Base-by-base conservation (phyloP, 2,113 vertebrate genomes). In the Thamnaconus septentrionalis region DNA sequence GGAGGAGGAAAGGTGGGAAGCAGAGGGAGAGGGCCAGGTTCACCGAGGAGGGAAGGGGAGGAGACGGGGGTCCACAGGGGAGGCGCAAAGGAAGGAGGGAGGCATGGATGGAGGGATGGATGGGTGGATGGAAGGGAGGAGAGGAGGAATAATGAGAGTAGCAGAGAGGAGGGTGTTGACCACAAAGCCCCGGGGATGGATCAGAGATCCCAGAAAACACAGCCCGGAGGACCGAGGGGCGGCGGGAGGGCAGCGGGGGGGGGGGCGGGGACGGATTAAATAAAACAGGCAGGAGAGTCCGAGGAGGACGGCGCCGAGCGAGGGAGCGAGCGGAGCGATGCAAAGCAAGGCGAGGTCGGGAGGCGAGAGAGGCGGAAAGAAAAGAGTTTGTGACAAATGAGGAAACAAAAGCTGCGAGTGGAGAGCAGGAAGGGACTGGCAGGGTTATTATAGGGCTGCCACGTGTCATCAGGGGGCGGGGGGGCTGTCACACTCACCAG, bases 81-180 rank as follows among this genome's bases (percentile, higher is more conserved):
- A 81, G 64, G 69, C 66, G 72, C 53, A 59, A 64, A 64, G 65
- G 66, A 81, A 70, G 41, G 66, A 73, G 52, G 55, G 75, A 70
- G 54, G 55, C 75, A 79, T 78, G 72, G 77, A 81, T 12, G 56
- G 68, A 81, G 76, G 76, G 59, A 75, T 3, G 39, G 50, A 71
- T 31, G 18, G 18, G 2, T 31, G 18, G 18, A 31, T 31, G 68
- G 56, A 42, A 45, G 5, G 63, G 58, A 71, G 74, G 65, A 73
- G 68, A 78, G 73, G 69, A 69, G 64, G 81, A 88, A 74, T 92
- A 90, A 92, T 88, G 89, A 84, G 87, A 87, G 81, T 63, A 87
- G 75, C 89, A 91, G 89, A 85, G 89, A 85, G 61, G 42, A 71
- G 88, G 86, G 88, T 85, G 86, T 86, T 87, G 85, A 87, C 86